phyloP scores from a whole-genome alignment of 2,888 invertebrate genomes.

The Carterocephalus palaemon region DNA sequence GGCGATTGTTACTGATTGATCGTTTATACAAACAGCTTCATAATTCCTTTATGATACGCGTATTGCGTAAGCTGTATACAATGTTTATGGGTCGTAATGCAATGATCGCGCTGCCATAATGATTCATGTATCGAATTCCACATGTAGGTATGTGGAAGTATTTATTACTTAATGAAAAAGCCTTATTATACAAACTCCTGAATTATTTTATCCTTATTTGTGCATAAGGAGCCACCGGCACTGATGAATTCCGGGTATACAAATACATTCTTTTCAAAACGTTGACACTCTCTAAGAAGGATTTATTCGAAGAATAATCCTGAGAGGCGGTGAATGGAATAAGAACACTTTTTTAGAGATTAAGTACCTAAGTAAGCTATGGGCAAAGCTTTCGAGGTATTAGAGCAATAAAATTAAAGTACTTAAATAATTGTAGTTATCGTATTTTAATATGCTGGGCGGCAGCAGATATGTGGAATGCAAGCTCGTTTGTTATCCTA shows the following conservation, averaged over 20 bases:
- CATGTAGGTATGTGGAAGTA: too few species aligned
- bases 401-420: background rate
- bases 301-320: conserved; percentile 23
- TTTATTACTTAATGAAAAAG: too few species aligned
- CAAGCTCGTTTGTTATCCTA: too few species aligned
- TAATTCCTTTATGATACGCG: conserved; percentile 7
- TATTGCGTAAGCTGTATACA: background rate
- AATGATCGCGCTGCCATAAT: conserved; percentile 1
- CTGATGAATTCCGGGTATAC: conserved; percentile 22
- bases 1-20: conserved; percentile 50
- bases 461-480: too few species aligned
- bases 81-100: conserved; percentile 5
- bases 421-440: background rate
- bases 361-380: too few species aligned
- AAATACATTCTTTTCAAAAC: conserved; percentile 25
- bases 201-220: conserved; percentile 21
- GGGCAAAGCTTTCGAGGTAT: conserved; percentile 9
- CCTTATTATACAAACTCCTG: too few species aligned
- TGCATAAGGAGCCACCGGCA: conserved; percentile 12
- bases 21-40: conserved; percentile 32
- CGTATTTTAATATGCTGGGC: background rate
- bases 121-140: background rate
- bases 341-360: conserved; percentile 16
- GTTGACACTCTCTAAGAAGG: conserved; percentile 25
- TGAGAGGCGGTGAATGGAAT: conserved; percentile 16